phyloP scores from a whole-genome alignment of 1,140 invertebrate species.

The Mercenaria mercenaria region DNA sequence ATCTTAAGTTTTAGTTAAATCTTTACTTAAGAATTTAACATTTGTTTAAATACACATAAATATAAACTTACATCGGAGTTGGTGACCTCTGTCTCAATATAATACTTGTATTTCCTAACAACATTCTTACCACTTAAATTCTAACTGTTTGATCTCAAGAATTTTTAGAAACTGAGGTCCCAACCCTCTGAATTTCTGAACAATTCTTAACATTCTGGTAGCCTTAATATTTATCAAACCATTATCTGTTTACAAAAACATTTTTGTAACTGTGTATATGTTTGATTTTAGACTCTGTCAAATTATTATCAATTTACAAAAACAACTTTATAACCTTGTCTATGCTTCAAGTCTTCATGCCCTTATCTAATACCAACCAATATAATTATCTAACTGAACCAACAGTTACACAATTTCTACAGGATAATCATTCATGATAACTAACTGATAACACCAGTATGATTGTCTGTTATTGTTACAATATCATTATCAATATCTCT shows the following conservation, averaged over 20 bases:
- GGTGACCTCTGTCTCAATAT: not conserved
- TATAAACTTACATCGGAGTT: not conserved
- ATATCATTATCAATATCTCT: conserved; percentile 5
- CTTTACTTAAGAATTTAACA: too few species aligned
- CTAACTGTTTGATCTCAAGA: not conserved
- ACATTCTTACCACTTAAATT: not conserved
- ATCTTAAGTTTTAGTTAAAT: too few species aligned
- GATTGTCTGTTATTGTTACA: conserved; percentile 1
- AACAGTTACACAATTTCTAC: not conserved
- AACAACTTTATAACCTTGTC: not conserved
- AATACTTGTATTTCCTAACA: not conserved
- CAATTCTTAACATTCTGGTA: too few species aligned
- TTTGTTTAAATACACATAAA: too few species aligned
- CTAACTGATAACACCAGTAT: not conserved
- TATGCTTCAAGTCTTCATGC: too few species aligned
- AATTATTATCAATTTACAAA: too few species aligned
- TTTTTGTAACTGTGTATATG: not conserved
- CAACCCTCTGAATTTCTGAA: too few species aligned
- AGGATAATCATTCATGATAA: not conserved
- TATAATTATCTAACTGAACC: not conserved
- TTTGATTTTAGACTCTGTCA: not conserved
- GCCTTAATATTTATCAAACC: not conserved
- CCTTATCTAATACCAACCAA: not conserved
- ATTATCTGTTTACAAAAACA: conserved; percentile 1
- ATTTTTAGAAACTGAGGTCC: too few species aligned